Evolutionary conservation across 2,113 vertebrate genomes (phyloP).

Genomic region (crab-eating macaque (Macaca fascicularis)): T2T-MFA8v1.1 NC_088375.1:194758501-194759000

Average conservation of each 20-base stretch:
- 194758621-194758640: background rate
- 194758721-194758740: background rate
- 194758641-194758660: background rate
- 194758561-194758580: background rate
- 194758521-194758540: background rate
- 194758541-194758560: background rate
- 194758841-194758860: background rate
- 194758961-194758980: too few species aligned
- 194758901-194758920: too few species aligned
- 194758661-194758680: background rate
- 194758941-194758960: too few species aligned
- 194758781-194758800: background rate
- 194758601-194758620: background rate
- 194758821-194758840: background rate
- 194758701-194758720: background rate
- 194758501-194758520: background rate
- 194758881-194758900: background rate
- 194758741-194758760: background rate
- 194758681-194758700: background rate
- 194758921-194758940: too few species aligned
- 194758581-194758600: background rate
- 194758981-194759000: too few species aligned
- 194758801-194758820: background rate
- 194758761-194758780: background rate
- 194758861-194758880: background rate